A percentile compares a stretch with the other conserved stretches of the same genome.
Conservation (phyloP, 1,140 invertebrate species). For the Doryteuthis pealeii region DNA sequence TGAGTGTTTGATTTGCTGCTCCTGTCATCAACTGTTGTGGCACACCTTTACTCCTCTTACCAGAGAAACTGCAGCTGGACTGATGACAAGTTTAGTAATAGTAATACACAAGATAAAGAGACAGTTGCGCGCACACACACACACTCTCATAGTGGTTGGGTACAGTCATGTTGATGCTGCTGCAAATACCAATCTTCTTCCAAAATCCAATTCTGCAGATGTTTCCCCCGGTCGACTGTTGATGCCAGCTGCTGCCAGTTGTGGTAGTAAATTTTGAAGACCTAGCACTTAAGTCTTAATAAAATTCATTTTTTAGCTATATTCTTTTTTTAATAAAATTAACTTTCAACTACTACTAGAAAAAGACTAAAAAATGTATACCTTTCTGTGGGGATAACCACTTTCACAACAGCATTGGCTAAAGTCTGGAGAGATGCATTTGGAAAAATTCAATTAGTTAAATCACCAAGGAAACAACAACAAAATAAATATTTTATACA, state of each 20-base stretch:
- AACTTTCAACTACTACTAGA: slow-evolving; percentile 7
- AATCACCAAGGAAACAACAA: slow-evolving; percentile 35
- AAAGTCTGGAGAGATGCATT: slow-evolving; percentile 71
- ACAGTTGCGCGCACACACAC: not conserved
- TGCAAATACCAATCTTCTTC: too few species aligned
- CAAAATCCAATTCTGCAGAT: too few species aligned
- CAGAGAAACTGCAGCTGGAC: not conserved
- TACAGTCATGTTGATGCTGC: too few species aligned
- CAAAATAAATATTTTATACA: not conserved
- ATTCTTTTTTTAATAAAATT: not conserved
- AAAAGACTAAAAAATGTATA: slow-evolving; percentile 51
- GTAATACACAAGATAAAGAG: not conserved
- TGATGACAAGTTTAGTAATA: too few species aligned
- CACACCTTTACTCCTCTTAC: not conserved
- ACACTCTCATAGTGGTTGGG: not conserved
- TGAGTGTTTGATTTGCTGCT: not conserved
- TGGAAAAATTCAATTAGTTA: slow-evolving; percentile 27
- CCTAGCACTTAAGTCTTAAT: slow-evolving; percentile 1
- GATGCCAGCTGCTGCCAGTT: too few species aligned
- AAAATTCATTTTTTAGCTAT: not conserved
- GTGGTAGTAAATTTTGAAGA: not conserved
- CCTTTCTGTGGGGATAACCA: slow-evolving; percentile 96
- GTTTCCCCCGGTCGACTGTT: too few species aligned
- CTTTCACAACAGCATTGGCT: slow-evolving; percentile 90
- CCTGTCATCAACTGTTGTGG: not conserved